Percentiles rank a stretch among this genome's conserved stretches.
Conservation (phyloP, 2,888 invertebrate species). For the Cremastinae sp. region DNA sequence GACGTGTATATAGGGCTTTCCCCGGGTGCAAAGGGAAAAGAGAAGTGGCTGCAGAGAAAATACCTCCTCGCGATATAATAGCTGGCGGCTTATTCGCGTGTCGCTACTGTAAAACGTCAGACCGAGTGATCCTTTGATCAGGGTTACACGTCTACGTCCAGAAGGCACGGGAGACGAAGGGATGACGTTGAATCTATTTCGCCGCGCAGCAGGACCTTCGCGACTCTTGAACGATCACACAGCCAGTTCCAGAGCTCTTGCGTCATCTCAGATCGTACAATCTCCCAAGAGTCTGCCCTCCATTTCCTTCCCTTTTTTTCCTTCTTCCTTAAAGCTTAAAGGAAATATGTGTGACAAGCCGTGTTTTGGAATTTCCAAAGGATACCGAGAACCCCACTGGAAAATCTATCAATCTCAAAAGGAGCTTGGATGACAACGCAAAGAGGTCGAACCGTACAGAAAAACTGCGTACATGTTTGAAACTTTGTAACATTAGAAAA, state of each 20-base stretch:
- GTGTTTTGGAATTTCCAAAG: not conserved
- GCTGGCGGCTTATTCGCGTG: conserved; percentile 16
- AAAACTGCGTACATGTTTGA: not conserved
- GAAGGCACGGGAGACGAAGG: conserved; percentile 29
- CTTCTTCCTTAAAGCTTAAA: conserved; percentile 30
- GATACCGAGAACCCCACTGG: not conserved
- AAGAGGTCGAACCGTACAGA: not conserved
- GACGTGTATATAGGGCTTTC: not conserved
- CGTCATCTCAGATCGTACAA: conserved; percentile 31
- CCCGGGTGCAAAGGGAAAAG: not conserved
- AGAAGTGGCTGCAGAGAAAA: not conserved
- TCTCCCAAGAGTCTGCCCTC: conserved; percentile 14
- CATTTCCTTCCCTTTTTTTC: not conserved
- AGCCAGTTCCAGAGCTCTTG: conserved; percentile 8
- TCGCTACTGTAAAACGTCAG: conserved; percentile 40
- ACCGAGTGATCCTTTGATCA: conserved; percentile 47
- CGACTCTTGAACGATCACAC: conserved; percentile 21
- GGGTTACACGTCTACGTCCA: conserved; percentile 20
- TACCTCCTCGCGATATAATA: not conserved
- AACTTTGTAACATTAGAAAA: no score
- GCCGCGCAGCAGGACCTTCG: conserved; percentile 42
- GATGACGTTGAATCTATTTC: conserved; percentile 46
- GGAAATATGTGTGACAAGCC: conserved; percentile 12
- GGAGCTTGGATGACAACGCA: conserved; percentile 17
- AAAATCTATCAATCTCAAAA: conserved; percentile 19